phyloP scores from a whole-genome alignment of 2,888 invertebrate species.

The Drosophila rellima region DNA sequence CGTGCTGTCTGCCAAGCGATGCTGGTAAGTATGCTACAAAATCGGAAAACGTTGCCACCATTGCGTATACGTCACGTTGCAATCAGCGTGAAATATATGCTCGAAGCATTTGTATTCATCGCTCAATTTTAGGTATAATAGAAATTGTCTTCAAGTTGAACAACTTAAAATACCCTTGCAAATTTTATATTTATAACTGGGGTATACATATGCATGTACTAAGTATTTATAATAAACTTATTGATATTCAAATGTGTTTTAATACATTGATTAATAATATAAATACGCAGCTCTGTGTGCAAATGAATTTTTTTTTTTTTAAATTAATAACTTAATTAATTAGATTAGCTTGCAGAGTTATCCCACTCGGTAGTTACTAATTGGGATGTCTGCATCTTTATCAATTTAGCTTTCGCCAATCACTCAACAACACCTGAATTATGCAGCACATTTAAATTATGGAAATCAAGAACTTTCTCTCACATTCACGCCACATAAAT shows the following conservation, averaged over 20 bases:
- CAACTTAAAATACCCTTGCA: neutral
- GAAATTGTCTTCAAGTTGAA: neutral
- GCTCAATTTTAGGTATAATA: slow-evolving; percentile 3
- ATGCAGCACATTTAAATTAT: slow-evolving; percentile 41
- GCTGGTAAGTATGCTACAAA: slow-evolving; percentile 40
- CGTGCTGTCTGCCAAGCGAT: slow-evolving; percentile 19
- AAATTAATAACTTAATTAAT: neutral
- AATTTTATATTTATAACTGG: neutral
- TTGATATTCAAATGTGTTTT: neutral
- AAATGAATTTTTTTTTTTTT: neutral
- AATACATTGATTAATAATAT: neutral
- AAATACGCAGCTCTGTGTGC: neutral
- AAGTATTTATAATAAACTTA: neutral
- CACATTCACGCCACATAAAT: slow-evolving; percentile 26
- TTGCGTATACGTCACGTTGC: slow-evolving; percentile 43
- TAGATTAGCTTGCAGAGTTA: neutral
- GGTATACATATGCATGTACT: neutral
- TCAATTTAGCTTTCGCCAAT: slow-evolving; percentile 23
- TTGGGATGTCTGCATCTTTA: slow-evolving; percentile 16
- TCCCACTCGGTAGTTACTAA: neutral
- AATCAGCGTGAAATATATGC: slow-evolving; percentile 13
- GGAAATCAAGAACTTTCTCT: slow-evolving; percentile 4
- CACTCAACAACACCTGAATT: slow-evolving; percentile 36
- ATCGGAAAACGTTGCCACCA: slow-evolving; percentile 2
- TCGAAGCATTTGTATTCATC: slow-evolving; percentile 5